Base-by-base conservation (phyloP, 2,113 vertebrate genomes). In the Rhinichthys klamathensis region DNA sequence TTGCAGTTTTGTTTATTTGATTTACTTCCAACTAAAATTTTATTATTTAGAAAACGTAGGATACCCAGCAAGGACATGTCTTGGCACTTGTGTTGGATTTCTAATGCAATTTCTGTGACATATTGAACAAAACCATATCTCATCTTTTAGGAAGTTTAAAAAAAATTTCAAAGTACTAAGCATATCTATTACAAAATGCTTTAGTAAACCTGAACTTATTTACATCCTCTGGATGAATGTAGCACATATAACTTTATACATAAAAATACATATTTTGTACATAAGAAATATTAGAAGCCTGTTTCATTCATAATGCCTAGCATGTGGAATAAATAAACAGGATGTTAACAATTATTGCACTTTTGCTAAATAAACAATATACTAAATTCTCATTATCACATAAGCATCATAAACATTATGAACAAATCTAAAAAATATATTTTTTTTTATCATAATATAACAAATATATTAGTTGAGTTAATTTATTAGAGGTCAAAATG, bases 11-110 rank as follows among this genome's bases (percentile, higher is more conserved):
- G 13, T 67, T 89, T 84, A 80, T 87, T 87, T 89, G 27, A 54
- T 70, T 84, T 77, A 73, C 61, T 77, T 72, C 15, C 23, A 69
- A 65, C 11, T 87, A 61, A 70, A 44, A 87, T 84, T 83, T 10
- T 8, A 82, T 70, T 35, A 75, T 83, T 85, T 84, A 82, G 61
- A 87, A 88, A 87, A 87, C 21, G 4, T 72, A 72, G 23, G 25
- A 84, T 72, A 56, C 67, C 72, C n/a, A 21, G 79, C 35, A 80
- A 51, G 44, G 74, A 46, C 38, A 79, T 78, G 46, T 56, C 67
- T 87, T 90, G 90, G 87, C 88, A 88, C 87, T 85, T 89, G 69
- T 30, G n/a, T 78, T 73, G 11, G 60, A 30, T 73, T 80, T 30
- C 61, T 76, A 54, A 49, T 69, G 51, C 25, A 77, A n/a, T 82